phyloP scores from a whole-genome alignment of 1,140 invertebrate genomes.

The Drosophila gunungcola region DNA sequence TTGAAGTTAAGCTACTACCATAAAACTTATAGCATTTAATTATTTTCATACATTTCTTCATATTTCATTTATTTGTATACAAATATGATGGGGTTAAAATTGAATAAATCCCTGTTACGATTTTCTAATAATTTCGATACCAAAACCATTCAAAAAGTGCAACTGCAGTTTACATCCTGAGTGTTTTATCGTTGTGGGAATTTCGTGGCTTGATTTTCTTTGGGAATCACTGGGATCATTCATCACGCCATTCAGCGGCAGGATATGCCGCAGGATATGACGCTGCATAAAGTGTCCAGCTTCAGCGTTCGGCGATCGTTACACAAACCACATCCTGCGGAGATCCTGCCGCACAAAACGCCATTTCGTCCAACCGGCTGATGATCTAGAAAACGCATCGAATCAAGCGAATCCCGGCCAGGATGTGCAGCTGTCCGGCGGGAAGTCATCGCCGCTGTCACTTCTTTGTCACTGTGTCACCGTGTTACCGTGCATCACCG shows the following conservation, averaged over 20 bases:
- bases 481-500: not conserved
- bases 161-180: not conserved
- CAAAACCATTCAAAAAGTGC: not conserved
- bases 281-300: conserved; percentile 45
- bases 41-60: no score
- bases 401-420: conserved; percentile 18
- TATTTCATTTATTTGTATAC: no score
- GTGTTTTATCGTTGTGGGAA: conserved; percentile 23
- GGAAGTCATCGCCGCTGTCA: conserved; percentile 9
- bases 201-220: conserved; percentile 43
- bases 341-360: conserved; percentile 15
- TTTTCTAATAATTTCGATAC: not conserved
- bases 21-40: no score
- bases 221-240: conserved; percentile 42
- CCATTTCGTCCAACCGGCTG: conserved; percentile 4
- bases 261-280: conserved; percentile 68
- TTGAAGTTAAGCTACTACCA: no score
- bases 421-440: conserved; percentile 35
- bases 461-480: not conserved
- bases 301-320: conserved; percentile 10
- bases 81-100: no score
- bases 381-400: conserved; percentile 39
- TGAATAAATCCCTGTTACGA: not conserved
- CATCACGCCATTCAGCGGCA: conserved; percentile 48
- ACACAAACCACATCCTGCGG: conserved; percentile 29